Evolutionary conservation across 1,140 invertebrate species (phyloP).

Genomic region (Lamellibrachia luymesi): DNA sequence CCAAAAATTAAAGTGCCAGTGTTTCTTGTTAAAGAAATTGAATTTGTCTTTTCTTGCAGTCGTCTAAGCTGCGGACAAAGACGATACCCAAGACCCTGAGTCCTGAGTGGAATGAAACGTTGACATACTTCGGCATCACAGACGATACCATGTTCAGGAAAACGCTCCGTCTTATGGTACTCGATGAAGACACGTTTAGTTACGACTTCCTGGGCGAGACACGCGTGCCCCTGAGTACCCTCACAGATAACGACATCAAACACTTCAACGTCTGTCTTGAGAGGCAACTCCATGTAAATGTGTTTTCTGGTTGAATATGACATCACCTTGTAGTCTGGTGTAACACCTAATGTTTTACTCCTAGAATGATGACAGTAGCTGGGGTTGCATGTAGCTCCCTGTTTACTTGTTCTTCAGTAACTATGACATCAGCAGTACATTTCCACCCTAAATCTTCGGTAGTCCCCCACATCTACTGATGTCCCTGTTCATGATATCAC

Average conservation of each 20-base stretch:
- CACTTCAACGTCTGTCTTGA: conserved; percentile 66
- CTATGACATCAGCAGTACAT: too few species aligned
- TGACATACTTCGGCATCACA: conserved; percentile 85
- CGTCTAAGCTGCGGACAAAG: conserved; percentile 77
- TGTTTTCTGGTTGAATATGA: conserved; percentile 16
- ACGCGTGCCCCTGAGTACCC: conserved; percentile 65
- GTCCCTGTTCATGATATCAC: too few species aligned
- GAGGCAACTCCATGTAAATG: conserved; percentile 59
- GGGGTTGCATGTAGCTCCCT: too few species aligned
- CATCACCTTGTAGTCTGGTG: neutral
- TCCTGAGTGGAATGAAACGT: conserved; percentile 89
- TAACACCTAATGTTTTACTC: neutral
- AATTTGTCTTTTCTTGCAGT: conserved; percentile 50
- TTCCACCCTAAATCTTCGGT: too few species aligned
- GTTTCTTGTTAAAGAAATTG: neutral
- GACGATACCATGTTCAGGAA: conserved; percentile 74
- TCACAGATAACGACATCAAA: conserved; percentile 67
- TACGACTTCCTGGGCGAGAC: conserved; percentile 82
- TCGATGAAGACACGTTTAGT: conserved; percentile 82
- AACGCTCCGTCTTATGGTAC: conserved; percentile 66
- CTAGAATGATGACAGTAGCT: neutral
- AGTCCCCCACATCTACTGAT: too few species aligned
- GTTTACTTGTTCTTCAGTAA: too few species aligned
- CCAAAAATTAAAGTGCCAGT: too few species aligned
- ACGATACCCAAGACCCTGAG: conserved; percentile 89